Base-by-base conservation (phyloP, 2,113 vertebrate species). In the Lichenostomus cassidix region DNA sequence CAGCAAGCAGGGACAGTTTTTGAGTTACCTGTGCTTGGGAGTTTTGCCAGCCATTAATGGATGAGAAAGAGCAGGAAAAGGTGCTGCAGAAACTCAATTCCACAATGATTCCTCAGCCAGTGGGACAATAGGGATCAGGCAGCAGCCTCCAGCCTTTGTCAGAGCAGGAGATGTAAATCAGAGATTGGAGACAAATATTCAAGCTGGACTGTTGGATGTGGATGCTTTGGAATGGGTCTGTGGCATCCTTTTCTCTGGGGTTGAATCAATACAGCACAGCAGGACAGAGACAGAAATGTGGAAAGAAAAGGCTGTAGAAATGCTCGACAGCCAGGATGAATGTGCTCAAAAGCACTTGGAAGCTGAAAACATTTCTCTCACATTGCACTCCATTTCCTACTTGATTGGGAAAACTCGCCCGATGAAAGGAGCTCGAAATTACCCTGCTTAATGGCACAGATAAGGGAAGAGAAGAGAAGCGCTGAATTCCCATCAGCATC, bases 201-300 rank as follows among this genome's bases (percentile, higher is more conserved):
- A 68, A 11, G 12, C 35, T 1, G 53, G 33, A 2, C 7, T 33
- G 4, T 21, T 27, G 33, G 20, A 20, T 31, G 62, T 2, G 22
- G 49, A 12, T 17, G 62, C 69, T 87, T 33, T 39, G 52, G 62
- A 25, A 28, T 0, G 24, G 29, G 29, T 58, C 29, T 35, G 64
- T 2, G 35, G 47, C 35, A 59, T 35, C 81, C 64, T 0, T 15
- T 73, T 25, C 52, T 35, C 69, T 19, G 24, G 58, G 55, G 41
- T 21, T 23, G 25, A 41, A 73, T 29, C 0, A 0, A 5, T 18
- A 10, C 24, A 60, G 10, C 17, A 1, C 9, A 0, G 53, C 82
- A 83, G 80, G 76, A 27, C 42, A 58, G 62, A 67, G n/a, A 7
- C 18, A 42, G 35, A 12, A 9, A 31, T 0, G 52, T 31, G 5